Conservation (phyloP, 2,888 invertebrate species). For the Drosophila rellima region DNA sequence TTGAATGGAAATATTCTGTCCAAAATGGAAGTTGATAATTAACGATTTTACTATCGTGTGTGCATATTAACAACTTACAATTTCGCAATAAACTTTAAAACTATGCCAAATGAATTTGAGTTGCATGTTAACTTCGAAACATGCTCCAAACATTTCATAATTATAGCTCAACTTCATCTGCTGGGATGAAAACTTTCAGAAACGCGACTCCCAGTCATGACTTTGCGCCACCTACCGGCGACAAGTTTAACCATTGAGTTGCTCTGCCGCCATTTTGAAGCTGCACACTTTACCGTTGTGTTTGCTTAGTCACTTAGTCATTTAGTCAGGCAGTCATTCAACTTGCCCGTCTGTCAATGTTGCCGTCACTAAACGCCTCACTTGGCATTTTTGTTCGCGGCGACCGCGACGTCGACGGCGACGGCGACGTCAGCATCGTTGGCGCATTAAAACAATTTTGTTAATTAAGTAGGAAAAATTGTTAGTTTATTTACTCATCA, state of each 20-base stretch:
- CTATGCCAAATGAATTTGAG: conserved; percentile 13
- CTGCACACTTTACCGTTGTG: conserved; percentile 51
- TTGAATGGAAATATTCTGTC: not conserved
- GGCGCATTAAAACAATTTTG: conserved; percentile 79
- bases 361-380: conserved; percentile 61
- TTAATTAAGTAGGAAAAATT: conserved; percentile 81
- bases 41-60: not conserved
- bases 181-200: conserved; percentile 24
- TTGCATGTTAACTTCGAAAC: conserved; percentile 19
- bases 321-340: too few species aligned
- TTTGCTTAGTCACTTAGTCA: conserved; percentile 74
- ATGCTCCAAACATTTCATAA: conserved; percentile 22
- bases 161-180: conserved; percentile 15
- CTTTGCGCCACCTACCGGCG: conserved; percentile 41
- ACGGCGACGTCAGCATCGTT: conserved; percentile 19
- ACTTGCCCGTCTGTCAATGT: conserved; percentile 52
- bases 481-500: conserved; percentile 80
- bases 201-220: not conserved
- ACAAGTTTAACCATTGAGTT: conserved; percentile 71
- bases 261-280: conserved; percentile 48
- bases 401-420: conserved; percentile 5
- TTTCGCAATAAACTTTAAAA: conserved; percentile 1
- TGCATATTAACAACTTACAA: not conserved
- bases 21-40: conserved; percentile 1
- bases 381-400: conserved; percentile 54